Base-by-base conservation (phyloP, 2,888 invertebrate genomes). In the Cephus spinipes region DNA sequence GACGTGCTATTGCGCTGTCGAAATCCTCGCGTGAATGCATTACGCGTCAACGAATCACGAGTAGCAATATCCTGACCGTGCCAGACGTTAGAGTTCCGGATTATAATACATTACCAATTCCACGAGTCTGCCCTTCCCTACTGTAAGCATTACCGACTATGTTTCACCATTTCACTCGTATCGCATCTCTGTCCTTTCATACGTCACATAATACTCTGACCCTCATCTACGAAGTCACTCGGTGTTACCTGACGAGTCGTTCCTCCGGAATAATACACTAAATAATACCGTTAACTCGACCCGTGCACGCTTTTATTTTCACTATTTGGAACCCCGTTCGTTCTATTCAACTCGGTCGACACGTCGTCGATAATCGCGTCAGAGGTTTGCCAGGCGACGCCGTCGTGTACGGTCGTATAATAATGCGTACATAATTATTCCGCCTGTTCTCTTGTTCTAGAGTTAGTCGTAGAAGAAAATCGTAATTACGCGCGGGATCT, bases 61-160 rank as follows among this genome's bases (percentile, higher is more conserved):
- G 91, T 91, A 91, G 91, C 91, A 91, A 91, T 91, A 91, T 91
- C 91, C 91, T 91, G 91, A 89, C 87, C 87, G 23, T 83, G 82
- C 83, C 87, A 82, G 85, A 83, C 87, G 86, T 84, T 86, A 85
- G 85, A 88, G 88, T 83, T 83, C 84, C 82, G 85, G 85, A 91
- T 91, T 91, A 90, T 89, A 91, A 91, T 91, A 91, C 90, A 91
- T 91, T 91, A 91, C 90, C 90, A 89, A 91, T 91, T 91, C 91
- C 88, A 89, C 88, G 84, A 84, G 86, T 81, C 81, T 79, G 80
- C 82, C 55, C 55, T 55, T 55, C 55, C 55, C 55, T 23, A 55
- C 23, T 23, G 55, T 23, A 55, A 33, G 71, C 31, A 71, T 32
- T 71, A 30, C 30, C 31, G 23, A 71, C 23, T 71, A 6, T 15